These are phyloP conservation scores for Stichopus chloronotus DNA, from an alignment of 35 echinoderm and acorn worm species.

Conservation along the genomic window DNA sequence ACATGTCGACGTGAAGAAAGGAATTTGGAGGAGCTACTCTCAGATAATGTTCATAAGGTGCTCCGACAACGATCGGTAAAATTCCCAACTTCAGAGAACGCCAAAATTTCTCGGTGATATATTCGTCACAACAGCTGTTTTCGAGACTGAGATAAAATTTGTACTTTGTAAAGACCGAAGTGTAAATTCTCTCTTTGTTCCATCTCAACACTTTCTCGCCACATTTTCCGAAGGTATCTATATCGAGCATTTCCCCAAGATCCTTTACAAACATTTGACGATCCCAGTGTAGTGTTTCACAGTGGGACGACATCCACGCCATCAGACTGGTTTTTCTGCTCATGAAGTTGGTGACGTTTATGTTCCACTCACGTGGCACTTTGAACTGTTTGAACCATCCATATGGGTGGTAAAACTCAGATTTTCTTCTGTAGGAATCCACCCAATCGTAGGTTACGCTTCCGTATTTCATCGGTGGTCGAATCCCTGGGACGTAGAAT, in stretches of 20 bases:
- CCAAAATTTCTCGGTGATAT: conserved; percentile 84
- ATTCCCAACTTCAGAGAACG: conserved; percentile 8
- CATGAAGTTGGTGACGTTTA: conserved; percentile 29
- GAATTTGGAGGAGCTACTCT: conserved; percentile 56
- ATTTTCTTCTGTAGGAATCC: conserved; percentile 29
- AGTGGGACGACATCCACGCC: conserved; percentile 69
- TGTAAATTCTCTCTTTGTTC: conserved; percentile 22
- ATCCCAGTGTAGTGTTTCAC: conserved; percentile 68
- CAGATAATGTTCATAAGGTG: conserved; percentile 56
- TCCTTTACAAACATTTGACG: conserved; percentile 57
- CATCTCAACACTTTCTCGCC: conserved; percentile 45
- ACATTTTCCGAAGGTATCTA: conserved; percentile 73
- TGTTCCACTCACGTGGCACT: background rate
- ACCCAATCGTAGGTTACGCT: conserved; percentile 35
- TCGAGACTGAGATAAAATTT: conserved; percentile 73
- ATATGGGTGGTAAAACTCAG: conserved; percentile 44
- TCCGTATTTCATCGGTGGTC: conserved; percentile 15
- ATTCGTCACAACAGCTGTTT: conserved; percentile 72
- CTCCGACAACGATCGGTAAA: conserved; percentile 54
- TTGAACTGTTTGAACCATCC: conserved; percentile 25
- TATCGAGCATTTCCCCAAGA: conserved; percentile 8
- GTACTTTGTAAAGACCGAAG: conserved; percentile 41
- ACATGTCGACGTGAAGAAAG: conserved; percentile 45
- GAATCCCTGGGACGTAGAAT: conserved; percentile 39
- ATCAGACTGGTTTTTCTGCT: conserved; percentile 53